Evolutionary conservation across 2,888 invertebrate species (phyloP).

Genomic region (Blastobasis adustella): DNA sequence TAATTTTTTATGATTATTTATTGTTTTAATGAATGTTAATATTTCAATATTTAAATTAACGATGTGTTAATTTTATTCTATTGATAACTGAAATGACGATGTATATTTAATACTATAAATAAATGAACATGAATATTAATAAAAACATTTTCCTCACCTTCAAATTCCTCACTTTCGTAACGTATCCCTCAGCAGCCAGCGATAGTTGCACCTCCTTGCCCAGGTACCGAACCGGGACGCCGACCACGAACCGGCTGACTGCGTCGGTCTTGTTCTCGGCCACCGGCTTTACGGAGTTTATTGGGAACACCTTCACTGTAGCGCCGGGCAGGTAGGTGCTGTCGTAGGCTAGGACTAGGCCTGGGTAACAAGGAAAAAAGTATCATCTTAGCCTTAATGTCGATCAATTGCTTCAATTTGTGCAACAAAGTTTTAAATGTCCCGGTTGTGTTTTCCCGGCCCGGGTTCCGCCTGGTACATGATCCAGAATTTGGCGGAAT

Average conservation of each 20-base stretch:
- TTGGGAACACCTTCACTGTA: constrained; percentile 55
- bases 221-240: constrained; percentile 50
- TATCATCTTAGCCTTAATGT: too few species aligned
- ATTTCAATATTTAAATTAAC: too few species aligned
- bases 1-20: too few species aligned
- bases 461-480: too few species aligned
- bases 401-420: too few species aligned
- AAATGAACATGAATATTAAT: neutral
- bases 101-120: too few species aligned
- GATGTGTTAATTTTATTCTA: too few species aligned
- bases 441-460: too few species aligned
- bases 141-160: constrained; percentile 35
- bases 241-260: constrained; percentile 63
- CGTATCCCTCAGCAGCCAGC: constrained; percentile 76
- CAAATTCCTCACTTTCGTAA: constrained; percentile 68
- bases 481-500: too few species aligned
- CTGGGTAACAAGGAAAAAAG: constrained; percentile 37
- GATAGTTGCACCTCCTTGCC: constrained; percentile 68
- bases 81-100: too few species aligned
- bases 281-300: constrained; percentile 41
- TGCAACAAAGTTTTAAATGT: too few species aligned
- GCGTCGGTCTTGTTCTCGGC: constrained; percentile 41
- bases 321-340: constrained; percentile 75
- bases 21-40: too few species aligned
- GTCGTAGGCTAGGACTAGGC: constrained; percentile 74